phyloP scores from a whole-genome alignment of 2,888 invertebrate genomes.

The Periphyllus acericola region DNA sequence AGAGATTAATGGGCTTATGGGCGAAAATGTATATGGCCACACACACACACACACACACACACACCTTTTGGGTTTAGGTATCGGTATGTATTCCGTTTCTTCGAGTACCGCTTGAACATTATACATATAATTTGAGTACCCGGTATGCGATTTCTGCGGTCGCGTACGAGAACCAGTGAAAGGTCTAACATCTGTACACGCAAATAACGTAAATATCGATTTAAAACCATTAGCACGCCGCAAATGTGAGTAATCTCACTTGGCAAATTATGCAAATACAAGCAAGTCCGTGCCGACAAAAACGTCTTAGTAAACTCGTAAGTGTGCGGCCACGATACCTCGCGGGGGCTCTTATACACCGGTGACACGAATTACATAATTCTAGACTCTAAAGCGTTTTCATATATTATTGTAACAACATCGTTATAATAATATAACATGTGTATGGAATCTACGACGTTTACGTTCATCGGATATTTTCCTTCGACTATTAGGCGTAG shows the following conservation, averaged over 20 bases:
- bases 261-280: no score
- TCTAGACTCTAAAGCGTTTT: background rate
- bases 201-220: background rate
- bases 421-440: background rate
- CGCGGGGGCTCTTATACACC: background rate
- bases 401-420: background rate
- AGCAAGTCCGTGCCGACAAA: background rate
- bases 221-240: background rate
- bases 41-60: background rate
- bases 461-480: background rate
- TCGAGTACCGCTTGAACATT: background rate
- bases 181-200: background rate
- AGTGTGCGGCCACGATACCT: background rate
- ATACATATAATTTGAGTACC: background rate
- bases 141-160: constrained; percentile 2
- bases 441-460: background rate
- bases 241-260: background rate
- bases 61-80: no score
- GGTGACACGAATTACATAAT: background rate
- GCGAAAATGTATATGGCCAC: background rate
- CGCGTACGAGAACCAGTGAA: background rate
- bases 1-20: no score
- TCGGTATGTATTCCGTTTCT: background rate
- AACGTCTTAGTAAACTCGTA: background rate
- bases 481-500: background rate